These are phyloP conservation scores for Wasmannia auropunctata DNA, from an alignment of 1,140 invertebrate species.

Conservation along the genomic window DNA sequence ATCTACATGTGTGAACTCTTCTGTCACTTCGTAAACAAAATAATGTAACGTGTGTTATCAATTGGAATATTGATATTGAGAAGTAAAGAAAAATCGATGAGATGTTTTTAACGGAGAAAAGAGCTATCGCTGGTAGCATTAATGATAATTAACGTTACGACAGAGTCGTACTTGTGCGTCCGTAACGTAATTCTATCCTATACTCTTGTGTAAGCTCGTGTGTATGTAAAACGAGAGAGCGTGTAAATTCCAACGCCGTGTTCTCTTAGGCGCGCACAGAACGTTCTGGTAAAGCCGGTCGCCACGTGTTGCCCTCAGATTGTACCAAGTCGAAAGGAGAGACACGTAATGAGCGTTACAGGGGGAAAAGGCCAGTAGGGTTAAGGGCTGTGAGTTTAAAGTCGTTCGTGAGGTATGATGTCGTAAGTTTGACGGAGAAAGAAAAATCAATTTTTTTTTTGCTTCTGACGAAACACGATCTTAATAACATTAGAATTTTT, in stretches of 20 bases:
- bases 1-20: background rate
- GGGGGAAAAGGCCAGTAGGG: background rate
- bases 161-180: background rate
- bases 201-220: background rate
- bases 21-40: background rate
- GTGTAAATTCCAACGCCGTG: conserved; percentile 28
- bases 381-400: conserved; percentile 10
- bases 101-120: background rate
- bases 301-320: conserved; percentile 52
- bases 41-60: background rate
- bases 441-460: background rate
- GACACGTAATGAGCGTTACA: conserved; percentile 12
- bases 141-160: conserved; percentile 16
- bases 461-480: background rate
- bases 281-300: conserved; percentile 48
- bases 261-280: conserved; percentile 2
- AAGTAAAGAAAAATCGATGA: conserved; percentile 3
- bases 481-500: background rate
- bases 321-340: conserved; percentile 2
- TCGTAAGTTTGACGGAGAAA: background rate
- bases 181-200: conserved; percentile 30
- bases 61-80: background rate
- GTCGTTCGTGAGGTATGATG: background rate
- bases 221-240: conserved; percentile 27
- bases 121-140: background rate